A percentile compares a stretch with the other conserved stretches of the same genome.
Conservation (phyloP, 92 coral and sea anemone genomes). For the Phymanthus crucifer region DNA sequence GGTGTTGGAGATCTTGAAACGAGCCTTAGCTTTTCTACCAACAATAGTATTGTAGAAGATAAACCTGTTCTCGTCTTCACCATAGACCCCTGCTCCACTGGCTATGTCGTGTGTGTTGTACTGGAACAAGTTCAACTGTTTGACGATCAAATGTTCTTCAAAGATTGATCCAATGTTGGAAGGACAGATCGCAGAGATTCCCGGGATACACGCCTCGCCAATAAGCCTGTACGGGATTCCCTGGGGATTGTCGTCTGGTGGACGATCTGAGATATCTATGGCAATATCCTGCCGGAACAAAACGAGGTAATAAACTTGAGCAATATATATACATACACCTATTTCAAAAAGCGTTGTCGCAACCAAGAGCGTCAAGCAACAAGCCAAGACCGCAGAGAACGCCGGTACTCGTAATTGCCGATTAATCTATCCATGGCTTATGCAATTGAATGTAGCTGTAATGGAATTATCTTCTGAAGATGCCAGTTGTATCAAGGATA, state of each 20-base stretch:
- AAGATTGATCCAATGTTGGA: constrained; percentile 87
- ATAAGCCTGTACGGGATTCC: constrained; percentile 98
- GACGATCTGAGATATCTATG: constrained; percentile 96
- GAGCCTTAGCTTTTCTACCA: constrained; percentile 90
- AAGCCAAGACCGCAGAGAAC: too few relatives aligned
- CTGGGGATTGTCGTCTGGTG: constrained; percentile 89
- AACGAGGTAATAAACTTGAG: background rate
- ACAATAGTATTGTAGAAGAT: constrained; percentile 92
- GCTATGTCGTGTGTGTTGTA: constrained; percentile 80
- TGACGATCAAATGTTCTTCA: constrained; percentile 95
- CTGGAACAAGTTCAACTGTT: constrained; percentile 87
- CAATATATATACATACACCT: too few relatives aligned
- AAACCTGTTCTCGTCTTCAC: constrained; percentile 96
- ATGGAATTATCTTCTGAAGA: too few relatives aligned
- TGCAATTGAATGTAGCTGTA: too few relatives aligned
- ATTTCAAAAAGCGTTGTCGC: too few relatives aligned
- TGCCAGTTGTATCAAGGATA: too few relatives aligned
- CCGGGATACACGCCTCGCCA: constrained; percentile 95
- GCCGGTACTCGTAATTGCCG: too few relatives aligned
- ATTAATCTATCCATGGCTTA: too few relatives aligned
- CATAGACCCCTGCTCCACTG: constrained; percentile 96
- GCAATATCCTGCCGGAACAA: constrained; percentile 69
- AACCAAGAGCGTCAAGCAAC: too few relatives aligned
- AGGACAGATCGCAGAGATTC: constrained; percentile 77
- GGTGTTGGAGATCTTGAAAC: constrained; percentile 85